Evolutionary conservation across 1,140 invertebrate species (phyloP), one percentile per base, ranked within the genome.

Genomic region (Papilio dardanus): DNA sequence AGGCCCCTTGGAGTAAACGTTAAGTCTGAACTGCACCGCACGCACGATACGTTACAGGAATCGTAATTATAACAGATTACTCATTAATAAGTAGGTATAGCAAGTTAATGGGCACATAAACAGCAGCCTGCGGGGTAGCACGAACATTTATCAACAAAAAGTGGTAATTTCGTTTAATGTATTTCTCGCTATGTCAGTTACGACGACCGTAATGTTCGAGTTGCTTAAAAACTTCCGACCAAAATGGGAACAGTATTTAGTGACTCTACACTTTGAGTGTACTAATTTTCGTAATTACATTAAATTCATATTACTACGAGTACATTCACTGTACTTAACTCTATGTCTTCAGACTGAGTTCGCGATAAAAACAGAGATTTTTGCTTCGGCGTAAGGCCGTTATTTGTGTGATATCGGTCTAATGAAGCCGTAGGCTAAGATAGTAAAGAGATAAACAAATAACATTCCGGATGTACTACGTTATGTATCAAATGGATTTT

Each of bases 1-100:
- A 73, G 42, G 42, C 46, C 68, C 68, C 42, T 73, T 19, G 46
- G 19, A 21, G 69, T 71, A 54, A 76, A 24, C 35, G 67, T 50
- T 76, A 58, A 76, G 54, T 65, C 68, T 66, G 46, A 50, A 65
- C 42, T 50, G 71, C 62, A 37, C 46, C 76, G 16, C 76, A 82
- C 81, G 79, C 82, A 79, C 79, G 75, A 81, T 79, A 83, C 80
- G 77, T 77, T 78, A 81, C 79, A 8, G 69, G 69, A 83, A 81
- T 82, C 82, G 80, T 86, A 83, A 88, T 87, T 86, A 83, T 88
- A 87, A 87, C 81, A 80, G 80, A 91, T 89, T 87, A 88, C 85
- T 89, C 86, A 91, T 91, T 92, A 91, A 89, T 91, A 87, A 90
- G 81, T 90, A 86, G 85, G 83, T 91, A 90, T 88, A 88, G 90